Evolutionary conservation across 2,888 invertebrate genomes (phyloP).

Genomic region (Sarcophaga rosellei): DNA sequence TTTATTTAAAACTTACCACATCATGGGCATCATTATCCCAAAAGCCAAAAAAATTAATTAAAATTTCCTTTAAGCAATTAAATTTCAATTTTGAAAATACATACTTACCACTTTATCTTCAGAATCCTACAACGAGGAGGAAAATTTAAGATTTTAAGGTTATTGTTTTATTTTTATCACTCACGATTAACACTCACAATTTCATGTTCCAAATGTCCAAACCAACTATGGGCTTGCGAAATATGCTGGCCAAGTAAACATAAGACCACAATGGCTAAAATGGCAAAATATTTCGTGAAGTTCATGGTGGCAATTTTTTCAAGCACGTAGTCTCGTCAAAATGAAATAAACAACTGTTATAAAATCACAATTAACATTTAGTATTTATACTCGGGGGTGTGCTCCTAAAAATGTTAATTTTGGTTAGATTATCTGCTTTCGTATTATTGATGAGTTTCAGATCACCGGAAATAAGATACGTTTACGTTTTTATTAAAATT

Average conservation of each 20-base stretch:
- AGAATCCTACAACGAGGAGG: neutral
- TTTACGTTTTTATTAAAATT: no score
- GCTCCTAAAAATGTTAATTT: no score
- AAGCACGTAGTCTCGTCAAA: no score
- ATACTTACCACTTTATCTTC: neutral
- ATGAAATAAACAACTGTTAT: no score
- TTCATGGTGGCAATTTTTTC: slow-evolving; percentile 31
- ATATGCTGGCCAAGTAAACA: slow-evolving; percentile 35
- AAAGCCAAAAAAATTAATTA: neutral
- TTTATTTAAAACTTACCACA: neutral
- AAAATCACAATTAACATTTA: no score
- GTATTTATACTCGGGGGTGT: no score
- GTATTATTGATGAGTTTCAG: no score
- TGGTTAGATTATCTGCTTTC: no score
- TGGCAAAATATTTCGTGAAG: slow-evolving; percentile 56
- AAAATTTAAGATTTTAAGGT: neutral
- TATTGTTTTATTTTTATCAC: no score
- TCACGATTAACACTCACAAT: neutral
- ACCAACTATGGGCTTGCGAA: slow-evolving; percentile 44
- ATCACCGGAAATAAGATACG: no score
- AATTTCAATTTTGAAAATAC: neutral
- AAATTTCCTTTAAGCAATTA: no score
- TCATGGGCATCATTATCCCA: neutral
- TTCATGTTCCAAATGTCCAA: slow-evolving; percentile 24
- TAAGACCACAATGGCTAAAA: slow-evolving; percentile 48